These are phyloP conservation scores for Fragum fragum DNA, from an alignment of 2,888 invertebrate genomes.

Conservation along the genomic window DNA sequence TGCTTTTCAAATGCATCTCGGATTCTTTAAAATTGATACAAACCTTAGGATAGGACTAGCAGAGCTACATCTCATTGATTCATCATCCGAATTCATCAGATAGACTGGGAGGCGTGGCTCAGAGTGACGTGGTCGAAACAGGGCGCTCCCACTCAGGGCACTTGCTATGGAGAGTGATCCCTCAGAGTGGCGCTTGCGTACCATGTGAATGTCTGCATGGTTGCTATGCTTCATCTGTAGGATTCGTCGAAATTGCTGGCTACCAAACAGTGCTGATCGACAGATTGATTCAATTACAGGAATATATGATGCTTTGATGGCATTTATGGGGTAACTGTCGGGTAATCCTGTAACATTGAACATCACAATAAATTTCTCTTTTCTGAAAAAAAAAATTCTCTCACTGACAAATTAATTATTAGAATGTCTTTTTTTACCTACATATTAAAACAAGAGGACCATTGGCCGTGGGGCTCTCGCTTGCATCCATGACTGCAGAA, in stretches of 20 bases:
- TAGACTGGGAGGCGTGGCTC: slow-evolving; percentile 53
- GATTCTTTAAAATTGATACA: background rate
- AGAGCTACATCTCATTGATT: slow-evolving; percentile 56
- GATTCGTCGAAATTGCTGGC: slow-evolving; percentile 63
- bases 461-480: no score
- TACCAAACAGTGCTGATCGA: slow-evolving; percentile 66
- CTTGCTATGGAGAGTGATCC: slow-evolving; percentile 60
- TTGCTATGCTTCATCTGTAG: slow-evolving; percentile 63
- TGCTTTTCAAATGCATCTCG: no score
- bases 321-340: slow-evolving; percentile 81
- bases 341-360: slow-evolving; percentile 77
- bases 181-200: slow-evolving; percentile 60
- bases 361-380: no score
- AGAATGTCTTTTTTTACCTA: no score
- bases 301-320: slow-evolving; percentile 81
- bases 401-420: no score
- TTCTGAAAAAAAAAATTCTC: no score
- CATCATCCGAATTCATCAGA: slow-evolving; percentile 36
- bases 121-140: slow-evolving; percentile 54
- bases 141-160: slow-evolving; percentile 49
- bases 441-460: no score
- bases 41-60: slow-evolving; percentile 63
- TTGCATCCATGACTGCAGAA: no score
- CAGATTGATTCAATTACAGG: slow-evolving; percentile 78
- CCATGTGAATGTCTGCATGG: slow-evolving; percentile 50